These are phyloP conservation scores for Ctenopoma multispine DNA, from an alignment of 2,797 vertebrate genomes.

Conservation along the genomic window DNA sequence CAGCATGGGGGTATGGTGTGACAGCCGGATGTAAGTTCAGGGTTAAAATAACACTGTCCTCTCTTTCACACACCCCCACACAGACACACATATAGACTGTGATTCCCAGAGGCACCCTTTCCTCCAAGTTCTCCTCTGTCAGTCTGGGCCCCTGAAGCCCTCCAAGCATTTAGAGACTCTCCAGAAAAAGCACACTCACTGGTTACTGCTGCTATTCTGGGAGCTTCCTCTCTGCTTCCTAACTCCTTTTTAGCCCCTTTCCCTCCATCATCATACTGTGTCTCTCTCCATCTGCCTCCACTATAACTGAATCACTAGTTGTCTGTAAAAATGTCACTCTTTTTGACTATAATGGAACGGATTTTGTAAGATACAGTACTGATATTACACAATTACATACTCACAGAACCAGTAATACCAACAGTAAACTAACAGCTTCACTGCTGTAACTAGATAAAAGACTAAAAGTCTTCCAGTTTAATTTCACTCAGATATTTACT, in stretches of 20 bases:
- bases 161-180: conserved; percentile 79
- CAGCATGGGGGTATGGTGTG: conserved; percentile 18
- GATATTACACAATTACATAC: too few species aligned
- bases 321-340: not conserved
- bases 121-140: conserved; percentile 72
- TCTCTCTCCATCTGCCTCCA: conserved; percentile 9
- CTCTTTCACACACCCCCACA: conserved; percentile 39
- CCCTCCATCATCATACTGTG: conserved; percentile 25
- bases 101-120: conserved; percentile 58
- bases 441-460: too few species aligned
- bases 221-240: conserved; percentile 46
- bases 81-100: conserved; percentile 32
- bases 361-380: too few species aligned
- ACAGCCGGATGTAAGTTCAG: conserved; percentile 68
- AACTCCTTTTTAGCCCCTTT: conserved; percentile 28
- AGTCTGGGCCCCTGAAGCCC: conserved; percentile 71
- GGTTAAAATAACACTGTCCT: conserved; percentile 80
- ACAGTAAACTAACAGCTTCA: too few species aligned
- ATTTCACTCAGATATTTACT: too few species aligned
- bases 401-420: too few species aligned
- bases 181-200: conserved; percentile 75
- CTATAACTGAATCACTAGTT: not conserved
- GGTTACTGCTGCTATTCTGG: conserved; percentile 76
- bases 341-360: not conserved
- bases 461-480: too few species aligned